Percentiles rank a stretch among this genome's conserved stretches.
These are phyloP conservation scores for Macrotus californicus DNA, from an alignment of 2,113 vertebrate species.

Conservation along the genomic window DNA sequence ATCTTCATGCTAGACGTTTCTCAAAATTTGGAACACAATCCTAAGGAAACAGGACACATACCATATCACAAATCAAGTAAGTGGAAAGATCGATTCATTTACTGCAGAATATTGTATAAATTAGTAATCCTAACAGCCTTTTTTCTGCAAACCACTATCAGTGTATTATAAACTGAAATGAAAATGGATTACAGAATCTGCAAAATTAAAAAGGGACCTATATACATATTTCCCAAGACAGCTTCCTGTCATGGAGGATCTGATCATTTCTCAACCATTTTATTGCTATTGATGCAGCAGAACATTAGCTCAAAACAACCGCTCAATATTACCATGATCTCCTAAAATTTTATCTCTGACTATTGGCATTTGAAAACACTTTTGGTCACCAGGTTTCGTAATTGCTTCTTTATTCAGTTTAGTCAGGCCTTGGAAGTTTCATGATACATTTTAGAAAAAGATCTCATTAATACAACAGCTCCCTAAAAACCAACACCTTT, in stretches of 20 bases:
- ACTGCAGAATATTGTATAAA: constrained; percentile 68
- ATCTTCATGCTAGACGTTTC: constrained; percentile 50
- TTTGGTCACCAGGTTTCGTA: constrained; percentile 39
- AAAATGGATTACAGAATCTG: constrained; percentile 77
- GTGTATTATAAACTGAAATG: constrained; percentile 66
- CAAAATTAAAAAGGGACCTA: constrained; percentile 81
- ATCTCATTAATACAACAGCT: neutral
- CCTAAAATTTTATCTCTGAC: constrained; percentile 44
- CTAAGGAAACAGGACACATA: constrained; percentile 65
- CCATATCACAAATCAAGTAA: constrained; percentile 72
- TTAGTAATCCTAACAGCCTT: constrained; percentile 71
- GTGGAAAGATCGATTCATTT: constrained; percentile 76
- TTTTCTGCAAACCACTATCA: constrained; percentile 62
- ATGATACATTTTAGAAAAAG: constrained; percentile 23
- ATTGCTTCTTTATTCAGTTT: constrained; percentile 10
- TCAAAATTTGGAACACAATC: constrained; percentile 63
- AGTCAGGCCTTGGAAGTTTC: constrained; percentile 19
- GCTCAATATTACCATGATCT: constrained; percentile 71
- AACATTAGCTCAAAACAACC: constrained; percentile 75
- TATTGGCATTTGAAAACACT: constrained; percentile 55
- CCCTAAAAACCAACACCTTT: constrained; percentile 15
- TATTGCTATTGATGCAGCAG: constrained; percentile 77
- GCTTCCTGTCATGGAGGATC: constrained; percentile 53
- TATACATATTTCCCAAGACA: constrained; percentile 75
- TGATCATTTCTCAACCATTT: constrained; percentile 73